phyloP scores from a whole-genome alignment of 2,113 vertebrate species.

The Aldabrachelys gigantea region DNA sequence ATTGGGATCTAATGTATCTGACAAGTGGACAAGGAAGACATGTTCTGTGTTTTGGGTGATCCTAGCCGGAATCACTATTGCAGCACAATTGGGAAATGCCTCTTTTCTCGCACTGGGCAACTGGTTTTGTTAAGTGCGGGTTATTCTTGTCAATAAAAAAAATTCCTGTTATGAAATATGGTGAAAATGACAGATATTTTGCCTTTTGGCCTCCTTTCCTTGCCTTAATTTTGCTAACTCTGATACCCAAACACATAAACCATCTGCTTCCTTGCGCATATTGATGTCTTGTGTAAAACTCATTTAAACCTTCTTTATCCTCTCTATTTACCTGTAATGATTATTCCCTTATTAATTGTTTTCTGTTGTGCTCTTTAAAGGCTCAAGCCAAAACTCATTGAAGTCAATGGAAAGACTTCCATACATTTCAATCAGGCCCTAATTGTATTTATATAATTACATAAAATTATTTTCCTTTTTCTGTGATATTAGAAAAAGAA shows the following conservation, averaged over 20 bases:
- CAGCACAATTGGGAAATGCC: background rate
- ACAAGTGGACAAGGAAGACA: background rate
- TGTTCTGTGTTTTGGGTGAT: background rate
- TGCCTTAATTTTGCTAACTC: background rate
- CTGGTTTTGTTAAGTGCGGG: background rate
- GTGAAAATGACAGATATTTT: background rate
- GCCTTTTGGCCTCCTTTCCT: background rate
- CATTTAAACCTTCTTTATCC: background rate
- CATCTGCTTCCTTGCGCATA: background rate
- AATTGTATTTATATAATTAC: background rate
- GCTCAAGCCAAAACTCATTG: background rate
- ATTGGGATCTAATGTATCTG: background rate
- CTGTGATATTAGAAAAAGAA: background rate
- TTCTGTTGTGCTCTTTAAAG: conserved; percentile 17
- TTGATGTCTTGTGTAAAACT: conserved; percentile 8
- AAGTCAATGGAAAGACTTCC: background rate
- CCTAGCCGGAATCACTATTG: background rate
- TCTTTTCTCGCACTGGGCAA: background rate
- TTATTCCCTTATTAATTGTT: conserved; percentile 52
- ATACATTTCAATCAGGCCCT: background rate
- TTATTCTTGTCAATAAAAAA: background rate
- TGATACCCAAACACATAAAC: background rate
- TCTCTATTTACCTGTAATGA: conserved; percentile 60
- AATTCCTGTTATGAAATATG: background rate
- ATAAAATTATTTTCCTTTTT: rapidly evolving